Percentiles rank a stretch among this genome's conserved stretches.
These are phyloP conservation scores for Nannobrachium achirus DNA, from an alignment of 2,113 vertebrate species.

Conservation along the genomic window DNA sequence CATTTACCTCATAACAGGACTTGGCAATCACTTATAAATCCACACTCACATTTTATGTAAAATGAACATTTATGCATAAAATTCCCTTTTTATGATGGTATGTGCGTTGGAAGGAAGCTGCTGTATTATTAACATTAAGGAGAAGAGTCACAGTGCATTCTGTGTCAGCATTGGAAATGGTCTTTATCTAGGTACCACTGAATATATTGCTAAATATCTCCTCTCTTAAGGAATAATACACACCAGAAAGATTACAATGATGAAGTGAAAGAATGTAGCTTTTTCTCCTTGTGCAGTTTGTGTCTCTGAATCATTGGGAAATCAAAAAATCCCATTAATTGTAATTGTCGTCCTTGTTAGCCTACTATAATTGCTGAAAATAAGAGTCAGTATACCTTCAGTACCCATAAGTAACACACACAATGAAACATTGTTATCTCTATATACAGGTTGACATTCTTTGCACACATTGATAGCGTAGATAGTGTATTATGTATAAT, in stretches of 20 bases:
- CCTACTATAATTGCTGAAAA: too few species aligned
- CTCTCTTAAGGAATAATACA: conserved; percentile 10
- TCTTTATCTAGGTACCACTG: conserved; percentile 60
- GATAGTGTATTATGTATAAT: too few species aligned
- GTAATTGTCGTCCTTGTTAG: too few species aligned
- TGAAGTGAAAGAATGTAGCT: too few species aligned
- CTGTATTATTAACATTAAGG: conserved; percentile 93
- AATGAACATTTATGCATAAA: conserved; percentile 88
- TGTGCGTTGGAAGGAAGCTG: conserved; percentile 90
- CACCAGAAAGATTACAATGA: background rate
- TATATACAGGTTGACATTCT: too few species aligned
- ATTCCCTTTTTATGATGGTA: conserved; percentile 88
- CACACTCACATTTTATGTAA: conserved; percentile 89
- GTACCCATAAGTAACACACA: too few species aligned
- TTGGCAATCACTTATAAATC: conserved; percentile 90
- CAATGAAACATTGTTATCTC: too few species aligned
- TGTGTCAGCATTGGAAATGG: conserved; percentile 77
- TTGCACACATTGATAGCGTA: too few species aligned
- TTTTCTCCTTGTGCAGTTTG: too few species aligned
- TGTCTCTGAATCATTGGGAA: too few species aligned
- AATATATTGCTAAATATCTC: conserved; percentile 56
- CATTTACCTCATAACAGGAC: conserved; percentile 88
- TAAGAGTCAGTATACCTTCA: too few species aligned
- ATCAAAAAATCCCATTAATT: too few species aligned
- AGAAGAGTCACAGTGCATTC: conserved; percentile 80